Evolutionary conservation across 2,797 vertebrate genomes (phyloP).

Genomic region (Rhinoraja longicauda): DNA sequence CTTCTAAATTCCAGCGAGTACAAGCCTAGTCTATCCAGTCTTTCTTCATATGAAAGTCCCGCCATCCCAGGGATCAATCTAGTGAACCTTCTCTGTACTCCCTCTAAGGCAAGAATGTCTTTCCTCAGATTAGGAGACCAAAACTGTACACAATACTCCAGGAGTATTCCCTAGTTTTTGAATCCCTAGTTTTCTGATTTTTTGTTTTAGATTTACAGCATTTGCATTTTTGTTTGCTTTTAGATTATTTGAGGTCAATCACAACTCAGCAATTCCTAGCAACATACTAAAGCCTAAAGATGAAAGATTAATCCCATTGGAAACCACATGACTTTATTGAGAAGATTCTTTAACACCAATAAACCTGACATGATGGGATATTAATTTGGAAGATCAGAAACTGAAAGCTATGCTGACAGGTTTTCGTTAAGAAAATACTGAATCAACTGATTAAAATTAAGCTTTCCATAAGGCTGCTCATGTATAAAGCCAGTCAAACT

Average conservation of each 20-base stretch:
- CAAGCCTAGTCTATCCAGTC: too few species aligned
- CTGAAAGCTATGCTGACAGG: neutral
- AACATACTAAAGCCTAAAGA: neutral
- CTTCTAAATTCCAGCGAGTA: too few species aligned
- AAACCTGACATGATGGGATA: neutral
- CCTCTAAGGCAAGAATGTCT: too few species aligned
- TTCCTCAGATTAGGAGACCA: too few species aligned
- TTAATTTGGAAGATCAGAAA: neutral
- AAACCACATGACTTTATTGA: neutral
- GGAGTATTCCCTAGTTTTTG: too few species aligned
- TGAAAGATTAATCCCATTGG: neutral
- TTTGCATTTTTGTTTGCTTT: too few species aligned
- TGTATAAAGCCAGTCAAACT: slow-evolving; percentile 49
- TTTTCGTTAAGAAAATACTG: neutral
- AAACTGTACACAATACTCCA: too few species aligned
- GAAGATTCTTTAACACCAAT: neutral
- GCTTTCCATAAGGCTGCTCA: slow-evolving; percentile 45
- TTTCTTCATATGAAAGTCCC: too few species aligned
- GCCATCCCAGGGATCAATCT: too few species aligned
- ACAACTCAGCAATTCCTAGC: neutral
- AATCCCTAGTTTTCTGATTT: too few species aligned
- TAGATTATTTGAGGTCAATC: neutral
- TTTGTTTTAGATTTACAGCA: too few species aligned
- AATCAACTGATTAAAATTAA: slow-evolving; percentile 43
- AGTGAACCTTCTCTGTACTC: too few species aligned